Conservation (phyloP, 2,797 vertebrate genomes). For the Muscicapa comitata region DNA sequence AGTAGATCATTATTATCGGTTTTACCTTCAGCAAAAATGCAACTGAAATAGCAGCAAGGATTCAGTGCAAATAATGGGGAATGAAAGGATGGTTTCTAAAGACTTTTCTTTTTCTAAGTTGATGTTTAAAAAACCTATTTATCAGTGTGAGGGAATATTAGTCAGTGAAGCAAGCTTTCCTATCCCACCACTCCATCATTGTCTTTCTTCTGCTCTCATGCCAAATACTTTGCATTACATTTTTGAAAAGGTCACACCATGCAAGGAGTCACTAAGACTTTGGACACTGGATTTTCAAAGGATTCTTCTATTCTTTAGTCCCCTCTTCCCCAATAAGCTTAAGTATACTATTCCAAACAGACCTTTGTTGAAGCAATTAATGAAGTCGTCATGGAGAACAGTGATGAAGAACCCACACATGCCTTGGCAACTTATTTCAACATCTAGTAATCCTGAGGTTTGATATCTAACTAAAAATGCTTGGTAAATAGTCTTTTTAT, state of each 20-base stretch:
- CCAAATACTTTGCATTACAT: neutral
- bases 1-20: conserved; percentile 89
- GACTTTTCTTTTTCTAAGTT: neutral
- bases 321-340: neutral
- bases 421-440: neutral
- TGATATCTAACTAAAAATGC: neutral
- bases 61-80: neutral
- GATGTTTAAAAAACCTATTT: neutral
- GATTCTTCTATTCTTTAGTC: neutral
- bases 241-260: neutral
- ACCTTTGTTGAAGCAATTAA: neutral
- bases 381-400: neutral
- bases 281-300: neutral
- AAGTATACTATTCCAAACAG: neutral
- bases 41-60: conserved; percentile 22
- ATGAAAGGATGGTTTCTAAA: neutral
- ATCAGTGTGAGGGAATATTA: neutral
- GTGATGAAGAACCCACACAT: neutral
- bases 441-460: neutral
- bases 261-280: neutral
- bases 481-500: neutral
- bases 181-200: neutral
- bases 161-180: neutral
- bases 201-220: neutral
- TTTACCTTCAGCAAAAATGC: conserved; percentile 82